Evolutionary conservation across 2,888 invertebrate genomes (phyloP).

Genomic region (Epsilonema sp.): DNA sequence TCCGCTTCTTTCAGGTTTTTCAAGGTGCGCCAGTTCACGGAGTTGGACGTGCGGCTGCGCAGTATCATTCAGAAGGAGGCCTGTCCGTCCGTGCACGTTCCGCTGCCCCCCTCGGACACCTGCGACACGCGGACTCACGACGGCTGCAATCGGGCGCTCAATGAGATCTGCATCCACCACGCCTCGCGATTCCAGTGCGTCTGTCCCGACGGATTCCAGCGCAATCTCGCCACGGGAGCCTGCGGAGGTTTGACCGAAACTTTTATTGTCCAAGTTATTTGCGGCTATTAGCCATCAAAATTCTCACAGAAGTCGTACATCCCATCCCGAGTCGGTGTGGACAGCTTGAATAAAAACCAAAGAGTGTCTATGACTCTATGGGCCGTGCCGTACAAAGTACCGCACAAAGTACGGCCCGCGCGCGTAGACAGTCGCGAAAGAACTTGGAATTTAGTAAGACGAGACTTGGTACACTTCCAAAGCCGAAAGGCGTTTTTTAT

Average conservation of each 20-base stretch:
- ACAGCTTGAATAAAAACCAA: no score
- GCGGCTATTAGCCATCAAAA: no score
- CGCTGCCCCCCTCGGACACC: slow-evolving; percentile 12
- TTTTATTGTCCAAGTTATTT: no score
- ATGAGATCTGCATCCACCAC: neutral
- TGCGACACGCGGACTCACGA: slow-evolving; percentile 23
- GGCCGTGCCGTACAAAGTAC: no score
- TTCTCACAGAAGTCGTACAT: no score
- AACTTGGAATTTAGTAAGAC: no score
- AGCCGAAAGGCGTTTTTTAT: no score
- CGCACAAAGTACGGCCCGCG: no score
- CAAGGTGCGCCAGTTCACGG: slow-evolving; percentile 28
- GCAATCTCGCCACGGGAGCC: slow-evolving; percentile 24
- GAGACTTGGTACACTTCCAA: no score
- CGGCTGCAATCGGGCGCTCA: slow-evolving; percentile 23
- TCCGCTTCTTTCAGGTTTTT: slow-evolving; percentile 19
- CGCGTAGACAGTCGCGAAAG: no score
- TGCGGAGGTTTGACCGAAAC: slow-evolving; percentile 27
- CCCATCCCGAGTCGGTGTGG: no score
- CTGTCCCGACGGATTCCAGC: slow-evolving; percentile 22
- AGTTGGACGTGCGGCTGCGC: slow-evolving; percentile 24
- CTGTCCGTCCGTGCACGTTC: slow-evolving; percentile 16
- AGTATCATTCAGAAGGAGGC: slow-evolving; percentile 27
- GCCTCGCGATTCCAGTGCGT: slow-evolving; percentile 12
- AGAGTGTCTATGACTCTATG: no score